Base-by-base conservation (phyloP, 1,140 invertebrate species). In the Heliconius hewitsoni region DNA sequence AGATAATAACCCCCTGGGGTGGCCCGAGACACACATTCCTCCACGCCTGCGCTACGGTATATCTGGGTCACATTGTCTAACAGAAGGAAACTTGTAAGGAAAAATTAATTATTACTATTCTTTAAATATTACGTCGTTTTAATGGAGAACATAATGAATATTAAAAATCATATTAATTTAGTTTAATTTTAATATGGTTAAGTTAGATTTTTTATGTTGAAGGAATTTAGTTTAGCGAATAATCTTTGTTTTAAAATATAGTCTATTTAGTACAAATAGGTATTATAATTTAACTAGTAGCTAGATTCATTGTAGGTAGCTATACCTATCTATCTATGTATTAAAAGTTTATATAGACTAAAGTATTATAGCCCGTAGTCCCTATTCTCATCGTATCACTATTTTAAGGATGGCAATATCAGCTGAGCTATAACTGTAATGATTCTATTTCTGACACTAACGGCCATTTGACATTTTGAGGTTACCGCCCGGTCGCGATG, bases 31-130 rank as follows among this genome's bases (percentile, higher is more conserved):
- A 89, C 83, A 91, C 84, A 91, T 91, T 90, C 90, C 84, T 87
- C 82, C 86, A 91, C 91, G 91, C 91, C 85, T 90, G 89, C 87
- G 88, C 88, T 83, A 39, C 85, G 82, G 84, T 80, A 83, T 83
- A 91, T 88, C 81, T 92, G 84, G 89, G 90, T 90, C 90, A 91
- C 79, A 91, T 88, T 92, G 89, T 91, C 78, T 81, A 66, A 76
- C 71, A 80, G 52, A 80, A 77, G 79, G 57, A 76, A 73, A 42
- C 71, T 74, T 74, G 60, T 74, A 80, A 77, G 77, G 57, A 74
- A 66, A 66, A 30, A 52, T 19, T 52, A 19, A 52, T 52, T 19
- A 19, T 52, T 46, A 46, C 4, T 46, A 46, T 46, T 46, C 42
- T 46, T 46, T 46, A 46, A 46, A 16, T 3, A 46, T 46, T 16